phyloP scores from a whole-genome alignment of 2,113 vertebrate genomes.

The Hyla sarda region DNA sequence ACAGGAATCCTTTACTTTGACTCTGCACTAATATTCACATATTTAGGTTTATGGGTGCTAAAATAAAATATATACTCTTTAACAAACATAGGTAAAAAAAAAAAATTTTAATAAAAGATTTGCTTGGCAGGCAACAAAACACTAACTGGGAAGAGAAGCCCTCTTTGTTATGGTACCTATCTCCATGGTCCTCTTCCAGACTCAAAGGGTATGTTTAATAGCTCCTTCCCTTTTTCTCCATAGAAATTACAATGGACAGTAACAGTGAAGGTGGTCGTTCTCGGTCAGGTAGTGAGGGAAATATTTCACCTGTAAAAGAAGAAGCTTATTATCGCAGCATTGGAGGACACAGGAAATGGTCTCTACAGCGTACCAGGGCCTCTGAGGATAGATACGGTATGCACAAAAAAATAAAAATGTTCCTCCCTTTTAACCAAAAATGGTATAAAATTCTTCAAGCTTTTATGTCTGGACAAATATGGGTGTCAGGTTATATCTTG shows the following conservation, averaged over 20 bases:
- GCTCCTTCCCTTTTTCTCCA: conserved; percentile 73
- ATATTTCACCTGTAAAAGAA: conserved; percentile 86
- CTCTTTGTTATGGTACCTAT: conserved; percentile 17
- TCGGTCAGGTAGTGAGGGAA: conserved; percentile 85
- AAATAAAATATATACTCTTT: background rate
- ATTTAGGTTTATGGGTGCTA: conserved; percentile 12
- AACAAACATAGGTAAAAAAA: background rate
- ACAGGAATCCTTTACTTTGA: background rate
- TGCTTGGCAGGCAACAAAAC: background rate
- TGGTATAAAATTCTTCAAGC: conserved; percentile 38
- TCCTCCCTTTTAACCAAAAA: conserved; percentile 64
- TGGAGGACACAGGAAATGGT: conserved; percentile 83
- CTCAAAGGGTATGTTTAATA: conserved; percentile 63
- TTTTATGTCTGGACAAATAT: conserved; percentile 21
- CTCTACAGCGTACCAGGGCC: conserved; percentile 77
- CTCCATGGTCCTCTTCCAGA: conserved; percentile 55
- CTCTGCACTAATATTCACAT: background rate
- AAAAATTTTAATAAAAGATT: too few species aligned
- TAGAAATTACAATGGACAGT: conserved; percentile 94
- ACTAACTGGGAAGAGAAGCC: conserved; percentile 17
- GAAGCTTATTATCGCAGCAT: conserved; percentile 89
- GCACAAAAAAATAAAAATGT: conserved; percentile 64
- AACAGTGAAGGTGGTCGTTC: conserved; percentile 82
- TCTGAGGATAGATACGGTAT: conserved; percentile 86
- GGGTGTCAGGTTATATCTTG: conserved; percentile 3